Conservation (phyloP, 2,797 vertebrate species). For the Enteromius radiatus region DNA sequence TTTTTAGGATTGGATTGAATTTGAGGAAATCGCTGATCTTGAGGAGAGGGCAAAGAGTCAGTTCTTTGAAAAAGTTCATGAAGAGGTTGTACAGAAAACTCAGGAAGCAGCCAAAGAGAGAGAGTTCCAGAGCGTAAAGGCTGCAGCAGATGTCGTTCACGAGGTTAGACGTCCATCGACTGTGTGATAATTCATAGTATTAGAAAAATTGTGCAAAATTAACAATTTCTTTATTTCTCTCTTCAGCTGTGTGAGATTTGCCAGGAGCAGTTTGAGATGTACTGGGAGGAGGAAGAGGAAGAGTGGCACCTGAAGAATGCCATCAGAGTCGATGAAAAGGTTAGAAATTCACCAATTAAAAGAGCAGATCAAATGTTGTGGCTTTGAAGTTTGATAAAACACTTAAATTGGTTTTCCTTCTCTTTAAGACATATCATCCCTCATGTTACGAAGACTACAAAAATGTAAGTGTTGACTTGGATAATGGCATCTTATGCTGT, state of each 20-base stretch:
- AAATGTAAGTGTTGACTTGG: slow-evolving; percentile 83
- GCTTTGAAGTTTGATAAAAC: background rate
- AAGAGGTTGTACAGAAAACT: slow-evolving; percentile 95
- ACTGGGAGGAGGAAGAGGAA: slow-evolving; percentile 99
- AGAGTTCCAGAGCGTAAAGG: slow-evolving; percentile 92
- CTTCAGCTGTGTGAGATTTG: slow-evolving; percentile 94
- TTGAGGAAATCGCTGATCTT: slow-evolving; percentile 97
- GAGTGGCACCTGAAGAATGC: slow-evolving; percentile 98
- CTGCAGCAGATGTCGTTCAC: slow-evolving; percentile 91
- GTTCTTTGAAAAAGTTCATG: slow-evolving; percentile 97
- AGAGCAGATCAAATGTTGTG: background rate
- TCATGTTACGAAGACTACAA: slow-evolving; percentile 97
- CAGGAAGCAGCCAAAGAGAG: slow-evolving; percentile 96
- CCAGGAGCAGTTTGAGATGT: slow-evolving; percentile 96
- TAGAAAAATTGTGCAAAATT: background rate
- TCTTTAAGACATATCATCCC: slow-evolving; percentile 93
- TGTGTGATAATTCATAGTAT: background rate
- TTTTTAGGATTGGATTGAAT: slow-evolving; percentile 96
- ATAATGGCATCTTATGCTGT: slow-evolving; percentile 7
- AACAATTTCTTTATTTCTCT: background rate
- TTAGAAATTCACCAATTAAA: slow-evolving; percentile 55
- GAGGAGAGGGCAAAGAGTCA: slow-evolving; percentile 97
- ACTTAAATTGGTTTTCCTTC: background rate
- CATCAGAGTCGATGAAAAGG: slow-evolving; percentile 93
- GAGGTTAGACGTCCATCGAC: slow-evolving; percentile 78